Evolutionary conservation across 2,113 vertebrate genomes (phyloP).

Genomic region (Pelmatolapia mariae): DNA sequence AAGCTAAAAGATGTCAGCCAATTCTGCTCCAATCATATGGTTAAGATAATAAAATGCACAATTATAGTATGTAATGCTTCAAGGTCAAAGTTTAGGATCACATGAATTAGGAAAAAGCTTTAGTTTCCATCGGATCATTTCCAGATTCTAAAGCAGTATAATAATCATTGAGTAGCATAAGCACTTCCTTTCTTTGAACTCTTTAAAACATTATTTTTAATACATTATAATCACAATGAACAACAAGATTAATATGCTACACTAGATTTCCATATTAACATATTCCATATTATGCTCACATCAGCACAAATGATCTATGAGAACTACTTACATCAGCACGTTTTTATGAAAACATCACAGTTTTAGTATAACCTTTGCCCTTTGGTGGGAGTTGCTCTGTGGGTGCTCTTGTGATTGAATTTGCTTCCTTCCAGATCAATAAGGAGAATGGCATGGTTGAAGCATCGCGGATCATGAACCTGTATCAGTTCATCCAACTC

Average conservation of each 20-base stretch:
- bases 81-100: background rate
- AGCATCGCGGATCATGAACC: slow-evolving; percentile 94
- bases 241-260: background rate
- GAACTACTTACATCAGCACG: background rate
- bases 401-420: background rate
- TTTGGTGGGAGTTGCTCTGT: background rate
- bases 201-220: background rate
- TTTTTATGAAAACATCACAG: background rate
- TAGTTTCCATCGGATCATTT: background rate
- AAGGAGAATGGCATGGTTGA: slow-evolving; percentile 88
- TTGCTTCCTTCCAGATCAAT: slow-evolving; percentile 80
- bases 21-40: background rate
- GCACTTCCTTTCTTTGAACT: background rate
- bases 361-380: background rate
- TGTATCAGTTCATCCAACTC: slow-evolving; percentile 96
- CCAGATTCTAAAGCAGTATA: background rate
- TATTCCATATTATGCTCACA: too few species aligned
- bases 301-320: background rate
- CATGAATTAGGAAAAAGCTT: background rate
- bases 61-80: background rate
- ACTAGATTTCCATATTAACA: background rate
- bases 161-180: background rate
- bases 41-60: background rate
- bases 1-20: background rate
- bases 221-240: background rate